Evolutionary conservation across 2,888 invertebrate genomes (phyloP), one percentile per base, ranked within the genome.

Genomic region (Patella pellucida): DNA sequence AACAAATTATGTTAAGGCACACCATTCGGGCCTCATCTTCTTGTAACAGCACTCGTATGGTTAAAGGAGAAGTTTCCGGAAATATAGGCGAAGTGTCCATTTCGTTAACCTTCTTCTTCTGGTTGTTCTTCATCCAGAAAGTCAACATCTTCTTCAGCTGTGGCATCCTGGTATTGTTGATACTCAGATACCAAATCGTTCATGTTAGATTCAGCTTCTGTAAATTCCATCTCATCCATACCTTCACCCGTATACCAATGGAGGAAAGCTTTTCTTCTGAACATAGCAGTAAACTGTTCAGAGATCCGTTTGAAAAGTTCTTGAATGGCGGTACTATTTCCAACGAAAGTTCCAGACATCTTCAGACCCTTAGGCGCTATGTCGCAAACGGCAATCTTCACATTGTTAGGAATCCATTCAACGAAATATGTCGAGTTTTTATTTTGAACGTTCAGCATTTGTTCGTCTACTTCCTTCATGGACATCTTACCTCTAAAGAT

Each of bases 141-240:
- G 23, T 62, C 62, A 23, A 62, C 19, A 62, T 62, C 62, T 62
- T 62, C 62, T 19, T 62, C 62, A 62, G 19, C 62, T 62, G 62
- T 62, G 23, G 62, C 62, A 62, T 62, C 62, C 23, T 62, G 62
- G 62, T 62, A 62, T 23, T 62, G 62, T 23, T 62, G 62, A 62
- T 62, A 62, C 23, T 62, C 62, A 62, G 62, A 62, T 62, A 62
- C 62, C 23, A 62, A 23, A 62, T 62, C 62, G 14, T 62, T 62
- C 62, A 62, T 62, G 62, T 62, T 62, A 14, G 62, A 62, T 62
- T 62, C 62, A 62, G 62, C 62, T 62, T 62, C 62, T 23, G 62
- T 62, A 62, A 62, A 62, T 62, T 62, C 62, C 62, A 62, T 62
- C 19, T 62, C 62, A 62, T 62, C 62, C 62, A 62, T 62, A 62